phyloP scores from a whole-genome alignment of 1,140 invertebrate genomes.

The Leucophenga varia region DNA sequence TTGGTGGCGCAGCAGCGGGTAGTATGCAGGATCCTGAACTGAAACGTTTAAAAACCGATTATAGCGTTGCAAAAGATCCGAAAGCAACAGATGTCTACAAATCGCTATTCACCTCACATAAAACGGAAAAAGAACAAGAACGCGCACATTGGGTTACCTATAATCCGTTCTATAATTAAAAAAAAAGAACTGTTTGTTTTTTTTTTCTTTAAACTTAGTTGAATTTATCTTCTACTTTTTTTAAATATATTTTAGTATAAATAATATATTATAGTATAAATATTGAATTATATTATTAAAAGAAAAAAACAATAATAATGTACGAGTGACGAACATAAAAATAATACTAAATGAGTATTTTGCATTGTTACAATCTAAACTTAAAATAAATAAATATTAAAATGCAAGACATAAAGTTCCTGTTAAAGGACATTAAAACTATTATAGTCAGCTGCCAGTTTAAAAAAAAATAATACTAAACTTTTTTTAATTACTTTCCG shows the following conservation, averaged over 20 bases:
- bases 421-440: too few relatives aligned
- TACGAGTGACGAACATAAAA: too few relatives aligned
- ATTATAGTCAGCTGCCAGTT: too few relatives aligned
- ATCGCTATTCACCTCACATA: constrained; percentile 90
- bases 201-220: too few relatives aligned
- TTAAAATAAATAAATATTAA: too few relatives aligned
- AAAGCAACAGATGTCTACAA: constrained; percentile 89
- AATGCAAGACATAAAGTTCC: too few relatives aligned
- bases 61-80: constrained; percentile 90
- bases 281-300: too few relatives aligned
- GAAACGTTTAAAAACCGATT: constrained; percentile 75
- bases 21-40: constrained; percentile 66
- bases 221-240: neutral
- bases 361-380: too few relatives aligned
- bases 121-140: constrained; percentile 80
- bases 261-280: too few relatives aligned
- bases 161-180: constrained; percentile 93
- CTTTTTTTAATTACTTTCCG: constrained; percentile 13
- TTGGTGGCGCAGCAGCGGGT: constrained; percentile 42
- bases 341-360: too few relatives aligned
- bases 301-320: too few relatives aligned
- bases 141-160: constrained; percentile 97
- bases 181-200: neutral
- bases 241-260: neutral
- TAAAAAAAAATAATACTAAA: neutral